phyloP scores from a whole-genome alignment of 2,797 vertebrate genomes.

The Tolypeutes matacus region DNA sequence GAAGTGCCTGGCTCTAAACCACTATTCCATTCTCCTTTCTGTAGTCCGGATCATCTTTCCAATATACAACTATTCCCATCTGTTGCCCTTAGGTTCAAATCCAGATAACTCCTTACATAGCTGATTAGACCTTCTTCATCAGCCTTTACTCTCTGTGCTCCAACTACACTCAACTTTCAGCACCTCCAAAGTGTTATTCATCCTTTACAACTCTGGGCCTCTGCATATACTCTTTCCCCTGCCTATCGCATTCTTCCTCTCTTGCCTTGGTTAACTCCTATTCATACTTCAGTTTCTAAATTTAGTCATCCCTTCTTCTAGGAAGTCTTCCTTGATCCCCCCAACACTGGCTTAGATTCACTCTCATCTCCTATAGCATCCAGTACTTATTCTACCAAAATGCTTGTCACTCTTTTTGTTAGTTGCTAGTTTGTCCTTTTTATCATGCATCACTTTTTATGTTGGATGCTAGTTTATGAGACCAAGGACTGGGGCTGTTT shows the following conservation, averaged over 20 bases:
- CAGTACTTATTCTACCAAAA: background rate
- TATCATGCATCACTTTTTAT: background rate
- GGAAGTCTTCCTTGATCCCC: conserved; percentile 4
- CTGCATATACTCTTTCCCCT: background rate
- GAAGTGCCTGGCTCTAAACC: background rate
- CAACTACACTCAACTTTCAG: background rate
- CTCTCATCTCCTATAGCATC: background rate
- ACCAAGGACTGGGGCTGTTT: background rate
- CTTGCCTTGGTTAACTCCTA: background rate
- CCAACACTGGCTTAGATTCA: conserved; percentile 12
- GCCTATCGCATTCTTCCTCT: background rate
- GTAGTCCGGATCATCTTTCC: background rate
- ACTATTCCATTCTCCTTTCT: background rate
- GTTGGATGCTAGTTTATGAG: conserved; percentile 3
- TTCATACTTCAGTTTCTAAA: conserved; percentile 28
- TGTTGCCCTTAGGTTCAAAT: conserved; percentile 18
- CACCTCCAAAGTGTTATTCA: background rate
- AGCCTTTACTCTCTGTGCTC: background rate
- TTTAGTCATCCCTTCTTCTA: background rate
- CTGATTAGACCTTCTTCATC: conserved; percentile 5
- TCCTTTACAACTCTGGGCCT: background rate
- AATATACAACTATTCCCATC: conserved; percentile 17
- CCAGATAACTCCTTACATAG: background rate
- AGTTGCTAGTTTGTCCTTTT: background rate
- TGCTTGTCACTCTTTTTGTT: background rate